These are phyloP conservation scores for Cacajao melanocephalus DNA, from an alignment of 2,797 vertebrate genomes.

Conservation along the genomic window DNA sequence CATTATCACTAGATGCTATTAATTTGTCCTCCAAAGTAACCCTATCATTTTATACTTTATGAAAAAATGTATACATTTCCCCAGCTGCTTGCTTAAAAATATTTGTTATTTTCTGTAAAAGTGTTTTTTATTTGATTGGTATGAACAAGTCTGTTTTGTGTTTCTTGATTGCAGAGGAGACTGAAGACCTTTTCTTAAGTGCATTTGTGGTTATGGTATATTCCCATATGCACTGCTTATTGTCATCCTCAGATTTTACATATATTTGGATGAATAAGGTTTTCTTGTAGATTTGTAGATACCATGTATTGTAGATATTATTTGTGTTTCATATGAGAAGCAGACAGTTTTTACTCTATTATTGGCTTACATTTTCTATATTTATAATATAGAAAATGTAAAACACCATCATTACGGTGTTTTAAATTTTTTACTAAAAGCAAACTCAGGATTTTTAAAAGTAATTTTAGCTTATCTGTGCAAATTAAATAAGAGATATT, in stretches of 20 bases:
- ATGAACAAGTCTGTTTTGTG: background rate
- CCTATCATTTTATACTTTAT: background rate
- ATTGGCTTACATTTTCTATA: background rate
- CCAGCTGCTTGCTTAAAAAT: background rate
- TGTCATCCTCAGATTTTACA: background rate
- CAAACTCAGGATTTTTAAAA: background rate
- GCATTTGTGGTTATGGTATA: background rate
- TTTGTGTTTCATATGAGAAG: background rate
- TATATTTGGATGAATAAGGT: background rate
- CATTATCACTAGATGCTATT: background rate
- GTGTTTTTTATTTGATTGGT: background rate
- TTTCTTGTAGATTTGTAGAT: background rate
- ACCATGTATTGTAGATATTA: background rate
- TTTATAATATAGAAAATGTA: background rate
- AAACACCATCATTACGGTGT: background rate
- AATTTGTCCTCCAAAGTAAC: background rate
- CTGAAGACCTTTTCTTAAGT: background rate
- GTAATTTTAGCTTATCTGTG: background rate
- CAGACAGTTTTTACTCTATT: background rate
- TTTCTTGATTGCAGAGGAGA: background rate
- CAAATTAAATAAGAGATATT: background rate
- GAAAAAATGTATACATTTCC: background rate
- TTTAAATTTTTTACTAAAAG: background rate
- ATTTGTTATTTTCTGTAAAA: background rate
- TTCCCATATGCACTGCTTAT: background rate